phyloP scores from a whole-genome alignment of 2,888 invertebrate species.

The Orthosia incerta region DNA sequence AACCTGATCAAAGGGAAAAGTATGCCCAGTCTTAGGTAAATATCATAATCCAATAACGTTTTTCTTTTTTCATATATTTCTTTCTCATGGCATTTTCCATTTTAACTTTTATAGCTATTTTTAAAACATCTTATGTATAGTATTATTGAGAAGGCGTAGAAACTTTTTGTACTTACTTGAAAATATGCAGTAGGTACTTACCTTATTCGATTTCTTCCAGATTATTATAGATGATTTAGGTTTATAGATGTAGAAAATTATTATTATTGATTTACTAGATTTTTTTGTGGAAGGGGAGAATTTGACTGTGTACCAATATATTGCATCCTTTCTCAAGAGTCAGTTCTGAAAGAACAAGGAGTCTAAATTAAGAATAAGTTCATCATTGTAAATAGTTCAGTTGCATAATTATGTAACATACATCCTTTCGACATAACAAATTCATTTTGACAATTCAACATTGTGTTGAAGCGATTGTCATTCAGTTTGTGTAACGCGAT shows the following conservation, averaged over 20 bases:
- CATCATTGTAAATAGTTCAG: not conserved
- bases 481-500: not conserved
- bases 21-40: slow-evolving; percentile 98
- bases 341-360: not conserved
- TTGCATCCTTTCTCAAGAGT: slow-evolving; percentile 2
- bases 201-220: slow-evolving; percentile 37
- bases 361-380: not conserved
- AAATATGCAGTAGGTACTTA: slow-evolving; percentile 39
- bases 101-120: slow-evolving; percentile 53
- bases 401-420: slow-evolving; percentile 1
- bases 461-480: not conserved
- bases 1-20: slow-evolving; percentile 98
- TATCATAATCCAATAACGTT: slow-evolving; percentile 35
- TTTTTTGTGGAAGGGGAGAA: slow-evolving; percentile 48
- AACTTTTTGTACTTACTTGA: slow-evolving; percentile 42
- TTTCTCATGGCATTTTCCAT: slow-evolving; percentile 60
- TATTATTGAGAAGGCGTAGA: slow-evolving; percentile 47
- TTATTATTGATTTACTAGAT: slow-evolving; percentile 43
- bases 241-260: slow-evolving; percentile 59
- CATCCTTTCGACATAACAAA: not conserved
- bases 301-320: slow-evolving; percentile 11
- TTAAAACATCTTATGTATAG: slow-evolving; percentile 35
- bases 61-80: slow-evolving; percentile 33
- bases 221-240: slow-evolving; percentile 54
- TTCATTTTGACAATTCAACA: slow-evolving; percentile 5